These are phyloP conservation scores for Aspidiotus destructor DNA, from an alignment of 2,888 invertebrate genomes.

Conservation along the genomic window DNA sequence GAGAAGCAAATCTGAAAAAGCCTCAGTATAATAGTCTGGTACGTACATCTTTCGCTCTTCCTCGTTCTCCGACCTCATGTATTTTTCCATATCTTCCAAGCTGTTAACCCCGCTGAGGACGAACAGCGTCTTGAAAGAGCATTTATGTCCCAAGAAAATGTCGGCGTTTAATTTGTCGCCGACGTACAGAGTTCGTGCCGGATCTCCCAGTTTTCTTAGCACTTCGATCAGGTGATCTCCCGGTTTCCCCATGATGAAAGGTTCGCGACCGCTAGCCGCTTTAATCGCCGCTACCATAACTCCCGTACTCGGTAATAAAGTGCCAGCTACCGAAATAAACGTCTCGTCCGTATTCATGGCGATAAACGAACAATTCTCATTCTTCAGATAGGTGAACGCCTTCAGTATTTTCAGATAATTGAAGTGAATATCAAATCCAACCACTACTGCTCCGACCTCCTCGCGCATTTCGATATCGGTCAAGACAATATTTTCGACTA, in stretches of 20 bases:
- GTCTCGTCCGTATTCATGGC: conserved; percentile 91
- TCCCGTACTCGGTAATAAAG: conserved; percentile 68
- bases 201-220: conserved; percentile 52
- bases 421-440: conserved; percentile 89
- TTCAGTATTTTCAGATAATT: conserved; percentile 84
- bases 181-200: conserved; percentile 77
- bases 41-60: too few relatives aligned
- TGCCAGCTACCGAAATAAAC: conserved; percentile 51
- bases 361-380: conserved; percentile 70
- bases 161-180: conserved; percentile 92
- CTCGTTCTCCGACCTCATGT: too few relatives aligned
- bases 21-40: too few relatives aligned
- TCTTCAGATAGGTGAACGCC: conserved; percentile 72
- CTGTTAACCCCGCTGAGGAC: conserved; percentile 68
- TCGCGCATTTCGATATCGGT: conserved; percentile 50
- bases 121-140: conserved; percentile 77
- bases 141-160: conserved; percentile 76
- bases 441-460: conserved; percentile 84
- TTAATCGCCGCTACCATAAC: conserved; percentile 75
- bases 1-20: too few relatives aligned
- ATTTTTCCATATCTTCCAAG: too few relatives aligned
- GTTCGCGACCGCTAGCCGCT: conserved; percentile 68
- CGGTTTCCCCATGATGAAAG: conserved; percentile 84
- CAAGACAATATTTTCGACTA: conserved; percentile 47
- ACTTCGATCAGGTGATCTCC: conserved; percentile 68